These are phyloP conservation scores for Panthera uncia DNA, from an alignment of 2,113 vertebrate genomes.

Conservation along the genomic window DNA sequence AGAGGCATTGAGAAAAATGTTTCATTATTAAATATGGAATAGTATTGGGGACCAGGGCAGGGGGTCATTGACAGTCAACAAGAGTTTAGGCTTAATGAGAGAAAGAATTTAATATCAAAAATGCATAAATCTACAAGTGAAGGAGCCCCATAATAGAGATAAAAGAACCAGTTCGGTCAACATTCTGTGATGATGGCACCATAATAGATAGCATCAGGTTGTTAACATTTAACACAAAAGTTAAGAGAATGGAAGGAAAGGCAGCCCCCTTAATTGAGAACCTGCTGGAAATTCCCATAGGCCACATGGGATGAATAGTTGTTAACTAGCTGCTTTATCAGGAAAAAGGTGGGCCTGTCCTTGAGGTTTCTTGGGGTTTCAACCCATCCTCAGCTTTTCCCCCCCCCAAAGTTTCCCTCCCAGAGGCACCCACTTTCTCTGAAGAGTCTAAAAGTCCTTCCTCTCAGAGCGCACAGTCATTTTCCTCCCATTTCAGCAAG, in stretches of 20 bases:
- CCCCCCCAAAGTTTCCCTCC: background rate
- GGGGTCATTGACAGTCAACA: slow-evolving; percentile 99
- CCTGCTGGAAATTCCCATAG: slow-evolving; percentile 78
- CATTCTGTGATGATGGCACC: slow-evolving; percentile 90
- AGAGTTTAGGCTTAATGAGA: slow-evolving; percentile 94
- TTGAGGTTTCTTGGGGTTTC: background rate
- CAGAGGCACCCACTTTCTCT: background rate
- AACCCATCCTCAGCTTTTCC: too few species aligned
- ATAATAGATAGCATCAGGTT: slow-evolving; percentile 87
- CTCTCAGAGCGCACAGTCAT: background rate
- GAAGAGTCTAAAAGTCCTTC: slow-evolving; percentile 3
- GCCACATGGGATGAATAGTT: slow-evolving; percentile 74
- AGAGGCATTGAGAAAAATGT: slow-evolving; percentile 78
- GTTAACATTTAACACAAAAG: slow-evolving; percentile 94
- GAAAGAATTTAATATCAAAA: slow-evolving; percentile 99
- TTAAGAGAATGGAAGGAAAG: slow-evolving; percentile 87
- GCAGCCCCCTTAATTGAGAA: slow-evolving; percentile 68
- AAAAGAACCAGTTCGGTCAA: slow-evolving; percentile 91
- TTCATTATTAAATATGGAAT: slow-evolving; percentile 95
- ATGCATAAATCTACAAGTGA: slow-evolving; percentile 97
- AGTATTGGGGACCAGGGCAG: slow-evolving; percentile 92
- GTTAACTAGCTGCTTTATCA: background rate
- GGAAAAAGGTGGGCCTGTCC: background rate
- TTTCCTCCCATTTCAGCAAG: background rate
- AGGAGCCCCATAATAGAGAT: slow-evolving; percentile 91